phyloP scores from a whole-genome alignment of 2,888 invertebrate species.

The Galerucella nymphaeae region DNA sequence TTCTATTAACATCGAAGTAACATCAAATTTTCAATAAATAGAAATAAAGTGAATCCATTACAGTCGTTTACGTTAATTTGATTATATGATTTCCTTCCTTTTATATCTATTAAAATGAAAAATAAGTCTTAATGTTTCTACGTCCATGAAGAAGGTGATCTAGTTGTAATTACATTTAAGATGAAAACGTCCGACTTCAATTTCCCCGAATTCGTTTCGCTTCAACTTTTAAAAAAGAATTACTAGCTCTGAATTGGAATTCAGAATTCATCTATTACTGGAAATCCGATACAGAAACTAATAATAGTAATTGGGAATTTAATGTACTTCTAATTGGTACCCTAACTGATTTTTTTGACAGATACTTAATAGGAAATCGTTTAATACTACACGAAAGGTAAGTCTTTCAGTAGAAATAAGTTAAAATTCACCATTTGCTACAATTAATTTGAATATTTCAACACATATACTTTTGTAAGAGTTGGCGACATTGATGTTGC shows the following conservation, averaged over 20 bases:
- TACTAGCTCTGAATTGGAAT: not conserved
- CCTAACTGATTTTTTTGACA: not conserved
- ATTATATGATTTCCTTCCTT: no score
- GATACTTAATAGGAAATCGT: not conserved
- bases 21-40: no score
- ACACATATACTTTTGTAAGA: no score
- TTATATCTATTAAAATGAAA: no score
- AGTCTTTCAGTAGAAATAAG: no score
- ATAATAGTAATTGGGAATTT: not conserved
- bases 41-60: no score
- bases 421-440: no score
- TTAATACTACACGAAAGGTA: not conserved
- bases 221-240: not conserved
- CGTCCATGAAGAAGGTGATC: not conserved
- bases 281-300: slow-evolving; percentile 2
- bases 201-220: not conserved
- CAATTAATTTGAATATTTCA: no score
- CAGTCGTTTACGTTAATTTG: no score
- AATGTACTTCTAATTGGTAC: not conserved
- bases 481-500: no score
- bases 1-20: no score
- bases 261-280: not conserved
- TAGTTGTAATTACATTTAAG: not conserved
- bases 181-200: not conserved
- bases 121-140: not conserved